Evolutionary conservation across 2,113 vertebrate species (phyloP).

Genomic region (Otocyon megalotis): DNA sequence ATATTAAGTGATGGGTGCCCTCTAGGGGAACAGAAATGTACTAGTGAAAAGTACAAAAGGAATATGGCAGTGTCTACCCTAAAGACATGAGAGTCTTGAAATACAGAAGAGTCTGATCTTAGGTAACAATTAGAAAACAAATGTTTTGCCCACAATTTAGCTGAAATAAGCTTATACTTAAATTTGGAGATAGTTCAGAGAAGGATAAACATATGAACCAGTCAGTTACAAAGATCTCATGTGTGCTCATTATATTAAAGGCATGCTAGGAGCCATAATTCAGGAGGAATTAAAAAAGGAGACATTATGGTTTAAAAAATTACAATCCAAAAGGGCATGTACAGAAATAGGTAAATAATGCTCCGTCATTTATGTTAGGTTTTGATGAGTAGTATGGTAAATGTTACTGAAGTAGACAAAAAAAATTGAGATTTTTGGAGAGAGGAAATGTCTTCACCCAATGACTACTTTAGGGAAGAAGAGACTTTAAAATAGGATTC

Average conservation of each 20-base stretch:
- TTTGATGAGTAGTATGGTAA: constrained; percentile 2
- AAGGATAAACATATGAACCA: background rate
- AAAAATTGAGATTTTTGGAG: background rate
- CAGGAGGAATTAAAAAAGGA: constrained; percentile 35
- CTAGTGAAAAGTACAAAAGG: constrained; percentile 11
- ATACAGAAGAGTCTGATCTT: background rate
- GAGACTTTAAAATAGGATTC: background rate
- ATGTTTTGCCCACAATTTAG: background rate
- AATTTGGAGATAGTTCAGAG: constrained; percentile 29
- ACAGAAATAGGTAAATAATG: background rate
- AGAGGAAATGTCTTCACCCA: background rate
- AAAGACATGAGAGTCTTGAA: constrained; percentile 13
- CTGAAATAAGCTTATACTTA: constrained; percentile 31
- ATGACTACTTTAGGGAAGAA: background rate
- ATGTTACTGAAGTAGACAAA: background rate
- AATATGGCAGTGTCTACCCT: background rate
- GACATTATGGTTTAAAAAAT: background rate
- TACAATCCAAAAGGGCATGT: background rate
- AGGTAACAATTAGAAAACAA: constrained; percentile 33
- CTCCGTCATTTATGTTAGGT: background rate
- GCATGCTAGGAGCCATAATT: background rate
- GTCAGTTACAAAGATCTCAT: background rate
- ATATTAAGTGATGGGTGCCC: background rate
- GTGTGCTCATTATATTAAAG: background rate
- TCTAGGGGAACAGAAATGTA: background rate